Evolutionary conservation across 2,113 vertebrate genomes (phyloP), one percentile per base, ranked within the genome.

Genomic region (Quiscalus mexicanus): DNA sequence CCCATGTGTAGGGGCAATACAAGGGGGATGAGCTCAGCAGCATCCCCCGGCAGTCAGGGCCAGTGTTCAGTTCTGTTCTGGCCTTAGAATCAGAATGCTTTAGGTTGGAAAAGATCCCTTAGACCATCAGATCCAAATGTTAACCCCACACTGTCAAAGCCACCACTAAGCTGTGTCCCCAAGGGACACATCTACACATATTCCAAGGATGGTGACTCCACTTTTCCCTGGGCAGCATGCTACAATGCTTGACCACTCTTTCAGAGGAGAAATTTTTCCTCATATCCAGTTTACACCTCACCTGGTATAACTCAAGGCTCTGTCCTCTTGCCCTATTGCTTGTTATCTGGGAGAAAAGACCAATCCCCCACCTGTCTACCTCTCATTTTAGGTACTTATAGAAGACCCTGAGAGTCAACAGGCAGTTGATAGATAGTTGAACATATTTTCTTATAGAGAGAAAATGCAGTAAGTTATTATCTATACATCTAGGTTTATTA

Each of bases 1-100:
- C 2, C 8, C 13, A 9, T 0, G 0, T 37, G 19, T 35, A 42
- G 25, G 23, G 33, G 23, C 19, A 58, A 18, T 52, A n/a, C 0
- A 27, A 39, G 2, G 6, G 7, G 27, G 4, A 47, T 19, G 11
- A 82, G 21, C 18, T 56, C 50, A 59, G 63, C 47, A 58, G 35
- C 18, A 37, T 44, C 11, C 33, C 50, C 25, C 35, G n/a, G 45
- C n/a, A 74, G 45, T 13, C 55, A 33, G 62, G 45, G 49, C 44
- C 73, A 31, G 6, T 0, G 2, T 37, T 55, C 44, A 25, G 39
- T 37, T 37, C 37, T 37, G 37, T 37, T 37, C 37, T 37, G 37
- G 45, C 53, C 45, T 82, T 16, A 27, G 42, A 58, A 58, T 39
- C 10, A 30, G 19, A 45, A 60, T n/a, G 39, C 7, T 31, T 75